These are phyloP conservation scores for Samia ricini DNA, from an alignment of 1,140 invertebrate genomes.

Conservation along the genomic window DNA sequence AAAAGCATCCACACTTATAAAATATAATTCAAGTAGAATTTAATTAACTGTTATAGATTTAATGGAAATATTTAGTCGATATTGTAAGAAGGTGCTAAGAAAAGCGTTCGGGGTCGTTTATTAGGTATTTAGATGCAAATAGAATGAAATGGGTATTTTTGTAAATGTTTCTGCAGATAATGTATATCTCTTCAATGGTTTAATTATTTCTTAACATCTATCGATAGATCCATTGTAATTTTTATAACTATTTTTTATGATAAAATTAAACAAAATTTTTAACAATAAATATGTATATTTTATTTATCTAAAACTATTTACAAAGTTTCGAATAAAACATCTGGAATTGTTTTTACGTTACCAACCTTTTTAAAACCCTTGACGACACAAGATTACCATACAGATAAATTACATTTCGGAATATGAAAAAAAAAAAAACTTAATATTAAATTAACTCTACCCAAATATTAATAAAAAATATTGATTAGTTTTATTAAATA, in stretches of 20 bases:
- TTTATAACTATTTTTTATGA: neutral
- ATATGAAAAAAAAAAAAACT: neutral
- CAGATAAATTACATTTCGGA: neutral
- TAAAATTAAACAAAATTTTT: neutral
- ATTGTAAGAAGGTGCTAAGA: neutral
- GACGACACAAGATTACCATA: neutral
- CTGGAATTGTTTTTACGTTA: neutral
- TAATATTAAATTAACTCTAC: neutral
- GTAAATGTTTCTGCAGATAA: neutral
- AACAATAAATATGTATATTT: conserved; percentile 4
- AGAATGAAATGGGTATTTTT: neutral
- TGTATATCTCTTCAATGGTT: neutral
- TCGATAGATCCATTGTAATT: neutral
- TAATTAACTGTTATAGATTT: no score
- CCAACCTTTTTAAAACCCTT: neutral
- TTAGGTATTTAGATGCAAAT: neutral
- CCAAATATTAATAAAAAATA: neutral
- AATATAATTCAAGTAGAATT: neutral
- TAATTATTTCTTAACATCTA: neutral
- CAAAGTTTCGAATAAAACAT: neutral
- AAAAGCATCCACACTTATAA: neutral
- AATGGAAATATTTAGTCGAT: no score
- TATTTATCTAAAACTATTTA: neutral
- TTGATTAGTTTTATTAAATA: neutral
- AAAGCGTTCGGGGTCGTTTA: no score